Conservation (phyloP, 2,797 vertebrate genomes). For the Holocentrus rufus region DNA sequence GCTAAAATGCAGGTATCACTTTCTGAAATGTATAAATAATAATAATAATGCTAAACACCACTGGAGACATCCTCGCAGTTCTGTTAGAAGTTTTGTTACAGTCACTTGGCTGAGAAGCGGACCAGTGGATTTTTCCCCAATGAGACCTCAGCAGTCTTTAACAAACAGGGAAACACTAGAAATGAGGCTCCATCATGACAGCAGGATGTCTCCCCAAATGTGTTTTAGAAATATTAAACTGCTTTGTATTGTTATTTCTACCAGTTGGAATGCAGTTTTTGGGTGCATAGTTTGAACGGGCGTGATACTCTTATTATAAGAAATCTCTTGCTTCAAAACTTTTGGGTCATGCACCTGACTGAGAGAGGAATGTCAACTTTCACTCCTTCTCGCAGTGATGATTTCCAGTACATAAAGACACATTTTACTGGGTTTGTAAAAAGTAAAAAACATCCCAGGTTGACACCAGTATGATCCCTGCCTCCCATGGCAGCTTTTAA, state of each 20-base stretch:
- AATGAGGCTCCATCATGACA: conserved; percentile 13
- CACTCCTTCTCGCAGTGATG: conserved; percentile 31
- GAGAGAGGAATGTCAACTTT: conserved; percentile 49
- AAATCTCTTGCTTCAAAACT: not conserved
- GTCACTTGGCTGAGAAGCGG: not conserved
- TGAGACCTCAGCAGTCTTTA: not conserved
- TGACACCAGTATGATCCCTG: conserved; percentile 31
- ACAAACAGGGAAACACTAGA: conserved; percentile 12
- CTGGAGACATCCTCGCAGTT: conserved; percentile 17
- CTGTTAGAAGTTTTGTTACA: not conserved
- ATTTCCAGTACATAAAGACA: conserved; percentile 46
- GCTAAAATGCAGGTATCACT: conserved; percentile 39
- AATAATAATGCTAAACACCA: conserved; percentile 14
- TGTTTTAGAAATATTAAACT: too few relatives aligned
- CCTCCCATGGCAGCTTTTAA: conserved; percentile 38
- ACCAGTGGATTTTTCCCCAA: conserved; percentile 3
- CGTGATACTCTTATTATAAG: conserved; percentile 2
- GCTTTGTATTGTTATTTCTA: too few relatives aligned
- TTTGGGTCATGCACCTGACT: conserved; percentile 51
- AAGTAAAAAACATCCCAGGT: conserved; percentile 47
- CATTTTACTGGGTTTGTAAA: conserved; percentile 51
- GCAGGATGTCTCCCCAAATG: not conserved
- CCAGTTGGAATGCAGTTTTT: not conserved
- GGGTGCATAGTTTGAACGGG: conserved; percentile 14
- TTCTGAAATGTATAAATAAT: conserved; percentile 44